These are phyloP conservation scores for Lacanobia oleracea DNA, from an alignment of 2,888 invertebrate species.

Conservation along the genomic window DNA sequence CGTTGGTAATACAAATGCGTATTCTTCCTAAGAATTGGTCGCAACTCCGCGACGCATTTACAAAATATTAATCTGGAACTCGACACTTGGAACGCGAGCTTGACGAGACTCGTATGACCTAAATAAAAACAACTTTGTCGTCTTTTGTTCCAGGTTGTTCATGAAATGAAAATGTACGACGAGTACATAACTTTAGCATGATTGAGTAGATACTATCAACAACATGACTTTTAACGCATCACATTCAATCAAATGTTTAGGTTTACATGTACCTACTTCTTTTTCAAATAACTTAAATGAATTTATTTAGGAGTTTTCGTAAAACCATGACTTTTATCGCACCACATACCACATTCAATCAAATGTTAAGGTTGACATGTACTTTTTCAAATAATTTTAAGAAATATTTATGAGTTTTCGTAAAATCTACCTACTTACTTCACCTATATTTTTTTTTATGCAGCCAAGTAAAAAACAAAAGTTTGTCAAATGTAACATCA, in stretches of 20 bases:
- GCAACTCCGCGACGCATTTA: conserved; percentile 63
- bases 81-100: conserved; percentile 74
- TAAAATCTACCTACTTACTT: background rate
- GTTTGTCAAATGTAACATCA: background rate
- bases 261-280: background rate
- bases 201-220: conserved; percentile 36
- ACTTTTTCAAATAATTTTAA: background rate
- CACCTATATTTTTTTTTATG: conserved; percentile 4
- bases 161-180: conserved; percentile 71
- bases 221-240: conserved; percentile 8
- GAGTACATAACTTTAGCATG: conserved; percentile 35
- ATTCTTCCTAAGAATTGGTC: conserved; percentile 54
- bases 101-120: conserved; percentile 77
- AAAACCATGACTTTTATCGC: conserved; percentile 5
- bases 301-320: conserved; percentile 2
- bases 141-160: conserved; percentile 81
- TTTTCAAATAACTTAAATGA: background rate
- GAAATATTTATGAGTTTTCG: conserved; percentile 5
- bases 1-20: conserved; percentile 51
- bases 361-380: background rate
- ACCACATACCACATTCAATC: conserved; percentile 13
- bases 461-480: conserved; percentile 23
- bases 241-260: conserved; percentile 8
- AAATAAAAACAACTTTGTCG: conserved; percentile 80
- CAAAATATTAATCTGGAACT: conserved; percentile 82